A percentile compares a stretch with the other conserved stretches of the same genome.
Conservation (phyloP, 2,113 vertebrate genomes). For the Camelus bactrianus region DNA sequence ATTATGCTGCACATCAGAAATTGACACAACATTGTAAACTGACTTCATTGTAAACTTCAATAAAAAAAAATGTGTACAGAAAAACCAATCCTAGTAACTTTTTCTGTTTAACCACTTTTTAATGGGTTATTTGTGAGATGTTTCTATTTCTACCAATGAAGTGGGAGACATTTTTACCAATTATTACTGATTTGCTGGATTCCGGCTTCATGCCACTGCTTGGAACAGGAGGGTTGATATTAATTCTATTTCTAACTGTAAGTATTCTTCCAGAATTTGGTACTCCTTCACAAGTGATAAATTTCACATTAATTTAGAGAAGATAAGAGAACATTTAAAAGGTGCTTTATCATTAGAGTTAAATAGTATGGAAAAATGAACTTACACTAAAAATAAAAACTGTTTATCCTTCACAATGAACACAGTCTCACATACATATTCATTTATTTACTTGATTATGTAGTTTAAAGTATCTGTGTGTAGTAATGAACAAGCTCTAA, state of each 20-base stretch:
- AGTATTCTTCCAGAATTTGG: neutral
- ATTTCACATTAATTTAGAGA: neutral
- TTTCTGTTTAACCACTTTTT: neutral
- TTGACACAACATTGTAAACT: too few relatives aligned
- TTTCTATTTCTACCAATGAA: neutral
- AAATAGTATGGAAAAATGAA: neutral
- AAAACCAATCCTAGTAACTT: neutral
- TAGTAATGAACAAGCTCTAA: conserved; percentile 1
- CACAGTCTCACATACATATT: neutral
- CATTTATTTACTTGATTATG: neutral
- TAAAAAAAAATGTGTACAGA: neutral
- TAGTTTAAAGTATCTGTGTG: neutral
- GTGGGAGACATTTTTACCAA: neutral
- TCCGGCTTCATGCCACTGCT: neutral
- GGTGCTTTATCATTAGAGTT: neutral
- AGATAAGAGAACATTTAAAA: neutral
- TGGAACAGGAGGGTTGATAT: neutral
- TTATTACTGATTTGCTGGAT: neutral
- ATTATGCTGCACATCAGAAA: too few relatives aligned
- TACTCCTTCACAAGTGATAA: neutral
- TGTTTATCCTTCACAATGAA: neutral
- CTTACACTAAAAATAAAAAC: neutral
- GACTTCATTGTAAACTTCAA: too few relatives aligned
- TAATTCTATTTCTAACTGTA: neutral
- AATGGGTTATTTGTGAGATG: neutral